Evolutionary conservation across 2,888 invertebrate genomes (phyloP), one percentile per base, ranked within the genome.

Genomic region (Phasia obesa): DNA sequence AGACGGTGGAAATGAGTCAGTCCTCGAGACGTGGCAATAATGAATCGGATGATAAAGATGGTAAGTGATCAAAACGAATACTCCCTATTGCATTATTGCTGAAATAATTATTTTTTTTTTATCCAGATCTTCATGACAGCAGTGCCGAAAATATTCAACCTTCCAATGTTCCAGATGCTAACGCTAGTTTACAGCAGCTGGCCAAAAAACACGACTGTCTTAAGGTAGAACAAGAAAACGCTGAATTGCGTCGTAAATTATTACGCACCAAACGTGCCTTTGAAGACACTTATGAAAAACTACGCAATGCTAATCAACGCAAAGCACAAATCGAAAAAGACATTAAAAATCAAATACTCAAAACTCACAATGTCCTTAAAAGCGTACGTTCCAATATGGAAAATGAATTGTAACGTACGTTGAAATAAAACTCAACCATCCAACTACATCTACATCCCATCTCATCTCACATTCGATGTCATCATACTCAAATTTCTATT

Each of bases 281-380:
- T 78, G 95, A 96, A 88, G 95, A 95, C 86, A 96, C 97, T 6
- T 93, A 95, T 85, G 93, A 94, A 76, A 95, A 96, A 89, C 92
- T 97, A 64, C 94, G 94, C 86, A 93, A 94, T 15, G 95, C 96
- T 59, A 96, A 96, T 90, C 94, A 95, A 90, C 94, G 95, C 86
- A 97, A 97, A 90, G 94, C 95, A 88, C 95, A 94, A 90, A 95
- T 97, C 42, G 96, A 97, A 90, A 95, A 95, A 87, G 96, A 96
- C 55, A 96, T 97, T 89, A 95, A 95, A 89, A 94, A 94, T 87
- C 95, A 96, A 91, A 94, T 96, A 87, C 94, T 95, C 88, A 95
- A 95, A 91, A 96, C 96, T 25, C 95, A 95, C 86, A 94, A 94
- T 86, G 95, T 96, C 62, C 92, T 96, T 81, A 94, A 94, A 81